Base-by-base conservation (phyloP, 1,140 invertebrate genomes). In the Marisa cornuarietis region DNA sequence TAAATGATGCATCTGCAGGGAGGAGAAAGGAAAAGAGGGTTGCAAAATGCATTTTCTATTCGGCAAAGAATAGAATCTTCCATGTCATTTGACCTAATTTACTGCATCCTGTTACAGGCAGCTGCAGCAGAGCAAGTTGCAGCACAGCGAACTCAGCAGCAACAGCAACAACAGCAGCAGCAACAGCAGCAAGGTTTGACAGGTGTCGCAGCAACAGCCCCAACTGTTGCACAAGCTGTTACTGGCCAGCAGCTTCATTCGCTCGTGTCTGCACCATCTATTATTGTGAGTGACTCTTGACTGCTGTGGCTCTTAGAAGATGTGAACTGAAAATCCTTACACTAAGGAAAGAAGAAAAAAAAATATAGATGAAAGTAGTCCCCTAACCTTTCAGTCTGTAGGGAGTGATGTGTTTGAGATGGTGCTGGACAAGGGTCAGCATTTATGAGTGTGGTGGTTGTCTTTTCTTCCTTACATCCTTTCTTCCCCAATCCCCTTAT, bases 181-280 rank as follows among this genome's bases (percentile, higher is more conserved):
- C 76, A 79, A 42, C 78, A 77, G 65, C 75, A 72, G 16, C 81
- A 76, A 51, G 75, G 79, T 20, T 61, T 20, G 77, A 54, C 52
- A 78, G 42, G 81, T 26, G 81, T 84, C 10, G 77, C 83, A 20
- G 83, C 79, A 0, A 68, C 76, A 18, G 76, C 76, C 26, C 76
- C 76, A 51, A 76, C 79, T 51, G 81, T 71, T 65, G 76, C 81
- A n/a, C 82, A 82, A 52, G 82, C 82, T 24, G 85, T 85, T 18
- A 75, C 87, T 13, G 81, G 81, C 14, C 83, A 81, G 52, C 85
- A 89, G 61, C 85, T 90, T 58, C 85, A 87, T 63, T 81, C 87
- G 22, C 82, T 88, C 26, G 85, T 84, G 49, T 87, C 87, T n/a
- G 80, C 84, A 54, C 83, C 83, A 18, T 84, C 84, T 73, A 85